Conservation (phyloP, 2,888 invertebrate genomes). For the Chloromyia formosa region DNA sequence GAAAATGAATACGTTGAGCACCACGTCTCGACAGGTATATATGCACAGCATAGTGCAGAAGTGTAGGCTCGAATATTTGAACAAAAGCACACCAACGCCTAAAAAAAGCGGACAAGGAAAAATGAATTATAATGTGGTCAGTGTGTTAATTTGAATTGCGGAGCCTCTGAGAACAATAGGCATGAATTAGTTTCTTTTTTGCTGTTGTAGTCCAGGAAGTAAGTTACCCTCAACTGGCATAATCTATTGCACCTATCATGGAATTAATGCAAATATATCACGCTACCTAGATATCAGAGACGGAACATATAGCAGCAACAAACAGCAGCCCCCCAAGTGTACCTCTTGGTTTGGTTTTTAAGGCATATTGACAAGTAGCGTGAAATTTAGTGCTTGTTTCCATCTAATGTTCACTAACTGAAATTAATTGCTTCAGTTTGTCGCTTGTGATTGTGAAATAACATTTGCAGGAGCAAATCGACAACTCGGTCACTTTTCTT, state of each 20-base stretch:
- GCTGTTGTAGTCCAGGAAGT: background rate
- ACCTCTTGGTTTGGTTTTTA: no score
- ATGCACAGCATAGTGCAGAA: no score
- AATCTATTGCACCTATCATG: no score
- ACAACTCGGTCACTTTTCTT: no score
- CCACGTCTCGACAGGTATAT: conserved; percentile 9
- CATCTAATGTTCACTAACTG: conserved; percentile 25
- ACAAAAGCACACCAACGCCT: no score
- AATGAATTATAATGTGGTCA: conserved; percentile 41
- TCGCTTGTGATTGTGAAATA: conserved; percentile 1
- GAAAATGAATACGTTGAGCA: conserved; percentile 1
- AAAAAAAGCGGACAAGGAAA: background rate
- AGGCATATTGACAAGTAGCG: conserved; percentile 15
- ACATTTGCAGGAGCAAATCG: no score
- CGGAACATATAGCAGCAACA: no score
- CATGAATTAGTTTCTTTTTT: no score
- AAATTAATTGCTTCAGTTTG: conserved; percentile 22
- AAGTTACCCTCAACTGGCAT: background rate
- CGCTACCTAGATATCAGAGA: no score
- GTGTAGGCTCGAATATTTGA: no score
- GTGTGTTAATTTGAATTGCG: conserved; percentile 31
- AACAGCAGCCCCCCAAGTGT: no score
- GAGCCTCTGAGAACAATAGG: background rate
- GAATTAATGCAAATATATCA: no score
- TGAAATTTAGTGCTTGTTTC: conserved; percentile 19